Evolutionary conservation across 2,888 invertebrate genomes (phyloP).

Genomic region (Cotesia congregata): DNA sequence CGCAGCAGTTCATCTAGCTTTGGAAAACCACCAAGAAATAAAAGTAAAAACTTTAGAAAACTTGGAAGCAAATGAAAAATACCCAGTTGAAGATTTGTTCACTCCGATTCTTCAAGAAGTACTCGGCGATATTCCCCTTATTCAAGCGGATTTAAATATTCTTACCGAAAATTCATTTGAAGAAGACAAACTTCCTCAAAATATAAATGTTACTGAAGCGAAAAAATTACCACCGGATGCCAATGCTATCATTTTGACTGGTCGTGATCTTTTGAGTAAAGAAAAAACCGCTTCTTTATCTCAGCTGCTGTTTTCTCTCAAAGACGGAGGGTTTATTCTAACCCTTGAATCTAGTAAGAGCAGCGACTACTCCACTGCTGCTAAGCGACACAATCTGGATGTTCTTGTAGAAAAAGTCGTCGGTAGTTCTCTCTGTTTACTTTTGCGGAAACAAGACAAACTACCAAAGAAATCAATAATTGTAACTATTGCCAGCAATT

Average conservation of each 20-base stretch:
- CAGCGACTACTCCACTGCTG: slow-evolving; percentile 32
- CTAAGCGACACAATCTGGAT: slow-evolving; percentile 45
- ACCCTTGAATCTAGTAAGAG: slow-evolving; percentile 52
- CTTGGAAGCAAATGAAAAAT: slow-evolving; percentile 54
- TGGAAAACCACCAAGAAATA: slow-evolving; percentile 70
- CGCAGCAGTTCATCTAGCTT: slow-evolving; percentile 70
- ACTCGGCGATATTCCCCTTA: slow-evolving; percentile 78
- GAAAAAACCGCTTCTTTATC: slow-evolving; percentile 41
- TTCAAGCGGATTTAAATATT: slow-evolving; percentile 78
- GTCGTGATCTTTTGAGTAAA: slow-evolving; percentile 71
- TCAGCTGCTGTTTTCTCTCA: slow-evolving; percentile 43
- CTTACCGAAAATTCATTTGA: slow-evolving; percentile 70
- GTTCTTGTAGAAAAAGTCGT: slow-evolving; percentile 57
- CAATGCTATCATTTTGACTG: slow-evolving; percentile 72
- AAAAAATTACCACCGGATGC: slow-evolving; percentile 74
- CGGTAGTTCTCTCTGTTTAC: slow-evolving; percentile 47
- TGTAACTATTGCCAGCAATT: slow-evolving; percentile 56
- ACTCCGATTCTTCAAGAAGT: slow-evolving; percentile 74
- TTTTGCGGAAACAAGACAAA: slow-evolving; percentile 53
- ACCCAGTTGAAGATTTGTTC: slow-evolving; percentile 65
- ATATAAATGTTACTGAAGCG: slow-evolving; percentile 74
- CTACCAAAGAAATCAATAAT: slow-evolving; percentile 57
- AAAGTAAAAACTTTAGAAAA: slow-evolving; percentile 66
- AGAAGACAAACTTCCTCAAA: slow-evolving; percentile 70
- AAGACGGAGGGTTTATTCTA: slow-evolving; percentile 58